Evolutionary conservation across 2,113 vertebrate genomes (phyloP).

Genomic region (Dendropsophus ebraccatus): DNA sequence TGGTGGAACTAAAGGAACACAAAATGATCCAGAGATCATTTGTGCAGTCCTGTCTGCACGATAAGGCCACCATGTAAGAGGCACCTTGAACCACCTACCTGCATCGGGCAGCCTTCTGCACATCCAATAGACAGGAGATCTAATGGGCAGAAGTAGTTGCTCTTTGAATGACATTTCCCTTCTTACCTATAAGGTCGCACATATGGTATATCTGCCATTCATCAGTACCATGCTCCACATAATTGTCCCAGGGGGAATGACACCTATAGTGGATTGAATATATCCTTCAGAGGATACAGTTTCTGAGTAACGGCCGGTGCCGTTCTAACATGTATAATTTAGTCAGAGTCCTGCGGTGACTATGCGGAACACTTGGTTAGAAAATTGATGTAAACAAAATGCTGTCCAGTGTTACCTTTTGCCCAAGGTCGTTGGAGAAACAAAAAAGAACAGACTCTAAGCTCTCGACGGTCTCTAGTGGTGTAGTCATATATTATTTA

Average conservation of each 20-base stretch:
- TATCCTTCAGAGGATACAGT: background rate
- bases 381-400: constrained; percentile 43
- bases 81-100: too few relatives aligned
- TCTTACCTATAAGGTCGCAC: background rate
- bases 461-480: constrained; percentile 3
- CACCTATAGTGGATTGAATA: background rate
- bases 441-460: constrained; percentile 24
- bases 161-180: too few relatives aligned
- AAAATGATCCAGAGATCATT: too few relatives aligned
- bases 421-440: constrained; percentile 45
- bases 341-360: constrained; percentile 31
- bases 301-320: background rate
- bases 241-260: background rate
- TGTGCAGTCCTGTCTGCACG: too few relatives aligned
- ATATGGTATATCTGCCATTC: background rate
- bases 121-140: too few relatives aligned
- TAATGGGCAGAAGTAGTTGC: too few relatives aligned
- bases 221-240: background rate
- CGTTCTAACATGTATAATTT: constrained; percentile 23
- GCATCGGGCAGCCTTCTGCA: too few relatives aligned
- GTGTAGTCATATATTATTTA: constrained; percentile 58
- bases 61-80: too few relatives aligned
- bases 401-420: constrained; percentile 21
- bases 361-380: background rate
- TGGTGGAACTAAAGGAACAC: too few relatives aligned